These are phyloP conservation scores for Corydoras maculifer DNA, from an alignment of 2,113 vertebrate species.

Conservation along the genomic window DNA sequence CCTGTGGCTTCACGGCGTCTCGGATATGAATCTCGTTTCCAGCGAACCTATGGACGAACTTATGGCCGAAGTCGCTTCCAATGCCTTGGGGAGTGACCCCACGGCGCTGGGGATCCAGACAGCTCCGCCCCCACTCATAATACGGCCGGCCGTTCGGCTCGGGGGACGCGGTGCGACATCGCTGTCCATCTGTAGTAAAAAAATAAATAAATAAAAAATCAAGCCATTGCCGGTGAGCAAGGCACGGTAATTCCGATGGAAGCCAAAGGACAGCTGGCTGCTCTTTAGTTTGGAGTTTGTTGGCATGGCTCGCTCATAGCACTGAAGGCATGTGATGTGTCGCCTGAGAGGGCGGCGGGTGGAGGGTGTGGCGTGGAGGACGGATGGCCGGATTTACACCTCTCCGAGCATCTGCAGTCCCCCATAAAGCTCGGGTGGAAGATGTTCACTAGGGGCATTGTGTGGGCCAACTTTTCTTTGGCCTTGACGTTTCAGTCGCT, in stretches of 20 bases:
- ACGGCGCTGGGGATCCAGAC: conserved; percentile 85
- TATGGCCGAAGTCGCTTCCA: conserved; percentile 71
- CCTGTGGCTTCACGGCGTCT: conserved; percentile 47
- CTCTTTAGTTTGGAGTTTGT: conserved; percentile 74
- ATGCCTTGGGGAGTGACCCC: conserved; percentile 82
- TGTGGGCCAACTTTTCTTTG: background rate
- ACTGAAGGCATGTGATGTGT: conserved; percentile 68
- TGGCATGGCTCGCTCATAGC: conserved; percentile 69
- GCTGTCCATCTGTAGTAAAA: conserved; percentile 56
- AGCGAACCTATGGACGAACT: conserved; percentile 71
- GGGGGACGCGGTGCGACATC: conserved; percentile 85
- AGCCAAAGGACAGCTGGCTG: conserved; percentile 74
- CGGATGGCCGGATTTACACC: conserved; percentile 56
- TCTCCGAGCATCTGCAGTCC: conserved; percentile 65
- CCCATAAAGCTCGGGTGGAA: conserved; percentile 55
- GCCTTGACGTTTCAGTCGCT: no score
- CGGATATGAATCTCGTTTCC: conserved; percentile 54
- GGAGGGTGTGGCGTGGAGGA: background rate
- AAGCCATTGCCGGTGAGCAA: conserved; percentile 70
- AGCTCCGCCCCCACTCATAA: conserved; percentile 87
- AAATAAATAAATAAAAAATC: conserved; percentile 51
- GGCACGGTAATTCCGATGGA: conserved; percentile 71
- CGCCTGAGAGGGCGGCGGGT: conserved; percentile 59
- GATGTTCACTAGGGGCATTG: conserved; percentile 42
- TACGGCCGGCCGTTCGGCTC: conserved; percentile 95